phyloP scores from a whole-genome alignment of 2,113 vertebrate species.

The Dipodomys ordii region DNA sequence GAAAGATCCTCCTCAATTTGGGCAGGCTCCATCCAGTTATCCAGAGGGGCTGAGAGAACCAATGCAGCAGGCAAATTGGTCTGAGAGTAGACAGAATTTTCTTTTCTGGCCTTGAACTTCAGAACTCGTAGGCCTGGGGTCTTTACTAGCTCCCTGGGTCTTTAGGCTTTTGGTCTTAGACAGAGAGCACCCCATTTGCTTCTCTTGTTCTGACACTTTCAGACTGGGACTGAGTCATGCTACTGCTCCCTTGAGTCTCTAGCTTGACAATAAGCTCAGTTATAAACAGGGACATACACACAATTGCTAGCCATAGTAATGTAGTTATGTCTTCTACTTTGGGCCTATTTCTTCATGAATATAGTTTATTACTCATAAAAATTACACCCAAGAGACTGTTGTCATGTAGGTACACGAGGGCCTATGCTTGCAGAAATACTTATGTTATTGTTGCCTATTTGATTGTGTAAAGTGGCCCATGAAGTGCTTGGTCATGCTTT shows the following conservation, averaged over 20 bases:
- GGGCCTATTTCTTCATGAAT: not conserved
- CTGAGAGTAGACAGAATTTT: not conserved
- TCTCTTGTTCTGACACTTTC: not conserved
- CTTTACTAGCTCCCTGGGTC: not conserved
- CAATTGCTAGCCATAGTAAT: not conserved
- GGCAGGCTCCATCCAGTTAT: not conserved
- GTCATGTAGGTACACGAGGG: not conserved
- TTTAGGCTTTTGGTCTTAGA: not conserved
- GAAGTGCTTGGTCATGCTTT: not conserved
- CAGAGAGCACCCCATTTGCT: no score
- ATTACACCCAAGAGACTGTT: not conserved
- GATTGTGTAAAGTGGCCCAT: not conserved
- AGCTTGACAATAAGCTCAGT: not conserved
- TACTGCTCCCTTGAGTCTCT: not conserved
- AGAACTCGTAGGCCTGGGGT: not conserved
- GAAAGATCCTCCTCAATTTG: not conserved
- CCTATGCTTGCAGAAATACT: not conserved
- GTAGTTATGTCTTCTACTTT: not conserved
- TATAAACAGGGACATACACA: not conserved
- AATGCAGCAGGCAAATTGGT: no score
- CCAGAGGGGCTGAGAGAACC: no score
- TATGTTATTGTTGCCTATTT: not conserved
- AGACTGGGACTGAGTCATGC: not conserved
- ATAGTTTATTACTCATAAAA: not conserved
- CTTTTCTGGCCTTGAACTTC: not conserved